Conservation (phyloP, 2,888 invertebrate species). For the Catocala fraxini region DNA sequence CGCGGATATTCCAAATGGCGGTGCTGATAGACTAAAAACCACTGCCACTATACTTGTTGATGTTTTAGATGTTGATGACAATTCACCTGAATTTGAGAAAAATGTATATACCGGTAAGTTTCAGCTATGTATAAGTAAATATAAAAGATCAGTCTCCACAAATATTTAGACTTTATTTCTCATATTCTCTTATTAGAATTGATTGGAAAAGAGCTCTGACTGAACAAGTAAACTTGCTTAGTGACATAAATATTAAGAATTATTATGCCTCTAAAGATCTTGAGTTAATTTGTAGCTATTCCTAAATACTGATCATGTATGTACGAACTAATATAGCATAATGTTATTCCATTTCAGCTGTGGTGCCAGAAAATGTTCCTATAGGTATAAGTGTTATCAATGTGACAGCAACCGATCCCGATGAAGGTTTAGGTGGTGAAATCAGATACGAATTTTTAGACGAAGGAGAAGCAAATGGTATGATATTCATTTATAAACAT, state of each 20-base stretch:
- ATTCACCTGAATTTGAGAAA: conserved; percentile 90
- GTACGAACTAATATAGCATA: no score
- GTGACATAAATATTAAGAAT: no score
- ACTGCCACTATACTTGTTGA: conserved; percentile 90
- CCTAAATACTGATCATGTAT: no score
- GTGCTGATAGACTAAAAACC: conserved; percentile 90
- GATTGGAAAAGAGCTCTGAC: no score
- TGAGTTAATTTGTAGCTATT: no score
- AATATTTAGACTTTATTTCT: no score
- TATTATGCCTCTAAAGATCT: no score
- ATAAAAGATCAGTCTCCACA: no score
- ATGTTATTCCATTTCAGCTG: conserved; percentile 77
- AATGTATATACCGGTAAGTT: conserved; percentile 85
- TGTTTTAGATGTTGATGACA: conserved; percentile 93
- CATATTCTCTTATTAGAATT: no score
- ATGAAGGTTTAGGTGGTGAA: conserved; percentile 91
- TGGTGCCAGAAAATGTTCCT: conserved; percentile 92
- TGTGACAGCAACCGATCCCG: conserved; percentile 91
- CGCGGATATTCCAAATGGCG: conserved; percentile 91
- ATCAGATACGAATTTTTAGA: conserved; percentile 92
- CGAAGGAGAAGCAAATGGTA: conserved; percentile 91
- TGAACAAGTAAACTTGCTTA: no score
- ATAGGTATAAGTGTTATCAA: conserved; percentile 90
- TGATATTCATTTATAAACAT: not conserved
- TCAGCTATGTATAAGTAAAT: no score